Evolutionary conservation across 2,888 invertebrate species (phyloP).

Genomic region (Cephus spinipes): DNA sequence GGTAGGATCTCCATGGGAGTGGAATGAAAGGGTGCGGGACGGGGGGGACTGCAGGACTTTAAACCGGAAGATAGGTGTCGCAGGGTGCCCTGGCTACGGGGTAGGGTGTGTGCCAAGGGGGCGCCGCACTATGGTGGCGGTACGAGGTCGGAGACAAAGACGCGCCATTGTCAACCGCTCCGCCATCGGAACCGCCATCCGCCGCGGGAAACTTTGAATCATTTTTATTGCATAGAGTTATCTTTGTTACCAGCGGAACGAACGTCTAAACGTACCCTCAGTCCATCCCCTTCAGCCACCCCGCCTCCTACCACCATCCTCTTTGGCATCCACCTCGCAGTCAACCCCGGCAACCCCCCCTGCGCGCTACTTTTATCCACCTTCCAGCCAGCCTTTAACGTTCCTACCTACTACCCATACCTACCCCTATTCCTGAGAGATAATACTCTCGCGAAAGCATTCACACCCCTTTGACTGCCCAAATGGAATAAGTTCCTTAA

Average conservation of each 20-base stretch:
- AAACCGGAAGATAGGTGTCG: slow-evolving; percentile 68
- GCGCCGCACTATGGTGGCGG: slow-evolving; percentile 35
- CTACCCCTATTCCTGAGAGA: slow-evolving; percentile 47
- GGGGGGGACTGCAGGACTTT: slow-evolving; percentile 53
- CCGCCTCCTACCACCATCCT: slow-evolving; percentile 21
- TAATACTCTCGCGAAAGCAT: slow-evolving; percentile 64
- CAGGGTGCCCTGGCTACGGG: slow-evolving; percentile 55
- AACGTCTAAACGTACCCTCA: slow-evolving; percentile 64
- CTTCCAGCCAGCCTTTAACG: slow-evolving; percentile 9
- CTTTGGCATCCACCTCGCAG: slow-evolving; percentile 21
- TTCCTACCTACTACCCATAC: slow-evolving; percentile 6
- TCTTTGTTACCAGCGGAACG: slow-evolving; percentile 66
- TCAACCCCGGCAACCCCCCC: slow-evolving; percentile 35
- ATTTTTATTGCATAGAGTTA: slow-evolving; percentile 68
- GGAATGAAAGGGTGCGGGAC: too few species aligned
- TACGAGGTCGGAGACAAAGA: slow-evolving; percentile 62
- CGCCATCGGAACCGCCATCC: slow-evolving; percentile 66
- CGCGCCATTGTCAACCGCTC: slow-evolving; percentile 66
- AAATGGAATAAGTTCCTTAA: slow-evolving; percentile 68
- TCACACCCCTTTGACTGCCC: slow-evolving; percentile 67
- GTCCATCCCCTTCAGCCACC: slow-evolving; percentile 42
- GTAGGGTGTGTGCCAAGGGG: slow-evolving; percentile 32
- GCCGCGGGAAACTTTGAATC: slow-evolving; percentile 68
- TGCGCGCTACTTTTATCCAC: slow-evolving; percentile 30
- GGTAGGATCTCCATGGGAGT: too few species aligned